These are phyloP conservation scores for Platygyra sinensis DNA, from an alignment of 64 coral and sea anemone genomes.

Conservation along the genomic window DNA sequence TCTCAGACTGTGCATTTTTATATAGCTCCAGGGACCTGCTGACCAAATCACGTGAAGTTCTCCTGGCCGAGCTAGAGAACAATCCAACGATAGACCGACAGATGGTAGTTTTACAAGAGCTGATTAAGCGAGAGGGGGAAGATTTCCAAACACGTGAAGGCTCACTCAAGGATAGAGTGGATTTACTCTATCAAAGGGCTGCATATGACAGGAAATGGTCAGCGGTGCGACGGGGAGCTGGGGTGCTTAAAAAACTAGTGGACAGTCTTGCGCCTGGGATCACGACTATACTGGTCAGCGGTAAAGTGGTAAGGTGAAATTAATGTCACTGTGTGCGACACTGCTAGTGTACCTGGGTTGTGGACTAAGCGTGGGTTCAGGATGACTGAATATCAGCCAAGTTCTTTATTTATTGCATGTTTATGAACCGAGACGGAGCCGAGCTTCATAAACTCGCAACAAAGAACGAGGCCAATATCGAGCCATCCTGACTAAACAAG, in stretches of 20 bases:
- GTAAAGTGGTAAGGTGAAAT: conserved; percentile 83
- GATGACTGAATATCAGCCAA: too few species aligned
- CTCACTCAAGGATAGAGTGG: conserved; percentile 65
- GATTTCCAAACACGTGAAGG: conserved; percentile 31
- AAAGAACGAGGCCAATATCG: too few species aligned
- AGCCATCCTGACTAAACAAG: too few species aligned
- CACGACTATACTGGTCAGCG: conserved; percentile 88
- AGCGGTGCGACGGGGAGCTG: conserved; percentile 86
- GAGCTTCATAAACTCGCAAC: too few species aligned
- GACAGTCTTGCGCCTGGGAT: conserved; percentile 95
- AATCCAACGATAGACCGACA: conserved; percentile 32
- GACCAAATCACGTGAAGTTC: conserved; percentile 56
- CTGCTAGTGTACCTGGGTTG: too few species aligned
- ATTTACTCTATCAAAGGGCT: conserved; percentile 74
- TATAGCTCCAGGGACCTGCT: conserved; percentile 39
- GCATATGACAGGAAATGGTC: conserved; percentile 92
- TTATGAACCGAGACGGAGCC: too few species aligned
- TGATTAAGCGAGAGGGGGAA: conserved; percentile 81
- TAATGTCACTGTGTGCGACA: neutral
- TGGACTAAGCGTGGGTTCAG: too few species aligned
- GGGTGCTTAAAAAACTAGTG: conserved; percentile 80
- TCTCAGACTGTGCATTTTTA: neutral
- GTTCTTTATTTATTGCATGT: too few species aligned
- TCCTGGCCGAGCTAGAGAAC: conserved; percentile 20
- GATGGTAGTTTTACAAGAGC: conserved; percentile 66